Conservation (phyloP, 2,113 vertebrate genomes). For the Illadopsis cleaveri region DNA sequence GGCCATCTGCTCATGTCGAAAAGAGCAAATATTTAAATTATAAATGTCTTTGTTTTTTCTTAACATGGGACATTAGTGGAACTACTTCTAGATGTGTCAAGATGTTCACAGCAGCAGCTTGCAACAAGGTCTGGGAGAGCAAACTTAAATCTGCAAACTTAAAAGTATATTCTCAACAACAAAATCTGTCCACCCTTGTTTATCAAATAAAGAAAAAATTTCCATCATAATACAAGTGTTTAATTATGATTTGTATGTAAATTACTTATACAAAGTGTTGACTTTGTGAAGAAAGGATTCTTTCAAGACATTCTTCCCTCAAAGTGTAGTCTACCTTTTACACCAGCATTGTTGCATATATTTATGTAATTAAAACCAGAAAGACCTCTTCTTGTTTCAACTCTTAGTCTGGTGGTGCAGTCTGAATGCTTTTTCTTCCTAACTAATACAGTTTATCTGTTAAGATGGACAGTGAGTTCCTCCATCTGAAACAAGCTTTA, state of each 20-base stretch:
- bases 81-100: slow-evolving; percentile 30
- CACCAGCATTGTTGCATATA: slow-evolving; percentile 27
- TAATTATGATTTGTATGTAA: slow-evolving; percentile 10
- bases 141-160: slow-evolving; percentile 35
- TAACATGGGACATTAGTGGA: slow-evolving; percentile 12
- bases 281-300: slow-evolving; percentile 32
- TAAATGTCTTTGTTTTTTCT: neutral
- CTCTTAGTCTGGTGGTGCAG: slow-evolving; percentile 27
- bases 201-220: slow-evolving; percentile 44
- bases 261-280: slow-evolving; percentile 17
- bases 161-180: neutral
- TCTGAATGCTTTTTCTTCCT: slow-evolving; percentile 5
- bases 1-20: slow-evolving; percentile 32
- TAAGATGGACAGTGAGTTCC: slow-evolving; percentile 46
- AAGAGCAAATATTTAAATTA: slow-evolving; percentile 42
- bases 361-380: neutral
- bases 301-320: neutral
- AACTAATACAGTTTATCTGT: slow-evolving; percentile 35
- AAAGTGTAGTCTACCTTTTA: slow-evolving; percentile 36
- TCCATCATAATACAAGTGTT: neutral
- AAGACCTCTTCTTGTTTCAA: slow-evolving; percentile 35
- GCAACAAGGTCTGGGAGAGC: slow-evolving; percentile 64
- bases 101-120: slow-evolving; percentile 66
- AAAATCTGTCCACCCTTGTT: slow-evolving; percentile 6
- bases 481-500: slow-evolving; percentile 44